Evolutionary conservation across 2,113 vertebrate species (phyloP).

Genomic region (Istiophorus platypterus): DNA sequence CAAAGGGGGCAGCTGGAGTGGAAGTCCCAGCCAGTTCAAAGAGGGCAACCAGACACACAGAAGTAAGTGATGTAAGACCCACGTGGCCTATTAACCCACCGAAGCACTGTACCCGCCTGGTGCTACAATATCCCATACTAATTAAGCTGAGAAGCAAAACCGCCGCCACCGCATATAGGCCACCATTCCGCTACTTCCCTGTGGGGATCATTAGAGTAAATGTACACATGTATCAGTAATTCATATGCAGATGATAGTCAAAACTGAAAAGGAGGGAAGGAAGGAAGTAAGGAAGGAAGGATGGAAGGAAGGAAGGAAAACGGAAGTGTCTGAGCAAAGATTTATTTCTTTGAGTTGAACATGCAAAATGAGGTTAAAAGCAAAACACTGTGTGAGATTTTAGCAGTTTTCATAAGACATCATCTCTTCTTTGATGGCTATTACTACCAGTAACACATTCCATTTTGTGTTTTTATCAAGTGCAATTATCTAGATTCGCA

Average conservation of each 20-base stretch:
- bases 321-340: not conserved
- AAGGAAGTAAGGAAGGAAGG: too few relatives aligned
- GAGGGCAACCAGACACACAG: conserved; percentile 1
- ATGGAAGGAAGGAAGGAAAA: too few relatives aligned
- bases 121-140: conserved; percentile 19
- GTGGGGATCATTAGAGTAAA: conserved; percentile 37
- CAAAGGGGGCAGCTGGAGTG: not conserved
- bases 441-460: not conserved
- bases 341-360: not conserved
- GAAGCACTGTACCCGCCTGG: not conserved
- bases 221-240: conserved; percentile 13
- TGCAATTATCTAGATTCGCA: not conserved
- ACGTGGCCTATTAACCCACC: conserved; percentile 7
- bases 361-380: not conserved
- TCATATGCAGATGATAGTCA: not conserved
- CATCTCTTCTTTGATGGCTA: not conserved
- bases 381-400: not conserved
- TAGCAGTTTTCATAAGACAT: not conserved
- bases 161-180: conserved; percentile 29
- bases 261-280: too few relatives aligned
- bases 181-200: not conserved
- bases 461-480: not conserved
- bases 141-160: conserved; percentile 17
- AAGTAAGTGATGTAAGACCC: not conserved
- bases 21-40: not conserved